phyloP scores from a whole-genome alignment of 2,888 invertebrate genomes.

The Tipula lateralis region DNA sequence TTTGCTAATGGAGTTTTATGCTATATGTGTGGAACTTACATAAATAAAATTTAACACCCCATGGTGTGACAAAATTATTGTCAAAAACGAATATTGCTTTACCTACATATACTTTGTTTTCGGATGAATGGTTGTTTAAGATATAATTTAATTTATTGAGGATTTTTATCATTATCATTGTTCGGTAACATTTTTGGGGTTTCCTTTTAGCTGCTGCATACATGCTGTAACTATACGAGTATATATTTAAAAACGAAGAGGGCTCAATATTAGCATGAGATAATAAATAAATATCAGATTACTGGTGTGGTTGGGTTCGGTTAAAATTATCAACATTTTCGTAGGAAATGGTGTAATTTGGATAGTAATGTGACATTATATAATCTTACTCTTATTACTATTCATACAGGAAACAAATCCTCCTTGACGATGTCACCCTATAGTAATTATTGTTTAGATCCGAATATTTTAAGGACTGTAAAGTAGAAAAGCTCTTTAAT shows the following conservation, averaged over 20 bases:
- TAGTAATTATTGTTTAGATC: no score
- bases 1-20: slow-evolving; percentile 4
- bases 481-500: no score
- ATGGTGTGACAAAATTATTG: slow-evolving; percentile 24
- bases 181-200: background rate
- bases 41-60: background rate
- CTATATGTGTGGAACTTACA: background rate
- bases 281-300: background rate
- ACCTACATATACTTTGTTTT: background rate
- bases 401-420: no score
- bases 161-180: background rate
- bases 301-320: background rate
- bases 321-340: background rate
- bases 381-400: no score
- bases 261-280: background rate
- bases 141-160: slow-evolving; percentile 24
- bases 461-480: no score
- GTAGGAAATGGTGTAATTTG: background rate
- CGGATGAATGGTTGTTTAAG: background rate
- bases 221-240: background rate
- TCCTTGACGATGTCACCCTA: no score
- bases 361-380: background rate
- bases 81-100: background rate
- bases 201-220: background rate
- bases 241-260: background rate